phyloP scores from a whole-genome alignment of 2,888 invertebrate species.

The Galerucella pusilla region DNA sequence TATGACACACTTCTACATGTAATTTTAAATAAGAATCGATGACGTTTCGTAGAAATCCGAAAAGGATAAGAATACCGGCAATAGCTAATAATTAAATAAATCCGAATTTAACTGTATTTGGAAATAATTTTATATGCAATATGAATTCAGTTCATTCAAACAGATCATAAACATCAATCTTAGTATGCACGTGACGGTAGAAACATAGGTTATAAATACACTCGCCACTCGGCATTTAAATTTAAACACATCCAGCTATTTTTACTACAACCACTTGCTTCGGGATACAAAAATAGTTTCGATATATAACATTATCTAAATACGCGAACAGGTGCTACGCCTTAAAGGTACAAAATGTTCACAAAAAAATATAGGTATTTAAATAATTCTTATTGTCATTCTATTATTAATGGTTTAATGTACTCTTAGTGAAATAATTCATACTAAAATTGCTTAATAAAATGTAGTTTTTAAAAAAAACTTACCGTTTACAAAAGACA shows the following conservation, averaged over 20 bases:
- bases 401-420: neutral
- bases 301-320: constrained; percentile 23
- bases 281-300: constrained; percentile 49
- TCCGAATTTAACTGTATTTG: constrained; percentile 23
- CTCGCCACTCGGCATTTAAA: constrained; percentile 27
- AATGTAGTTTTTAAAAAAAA: constrained; percentile 18
- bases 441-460: neutral
- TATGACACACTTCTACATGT: constrained; percentile 54
- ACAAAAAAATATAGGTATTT: constrained; percentile 12
- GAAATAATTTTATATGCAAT: constrained; percentile 15
- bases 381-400: constrained; percentile 32
- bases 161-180: constrained; percentile 18
- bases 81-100: constrained; percentile 16
- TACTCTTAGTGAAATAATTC: neutral
- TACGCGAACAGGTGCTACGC: constrained; percentile 51
- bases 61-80: constrained; percentile 37
- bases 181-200: constrained; percentile 33
- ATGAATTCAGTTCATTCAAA: constrained; percentile 14
- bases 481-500: constrained; percentile 63
- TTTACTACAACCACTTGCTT: constrained; percentile 52
- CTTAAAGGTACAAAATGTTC: constrained; percentile 29
- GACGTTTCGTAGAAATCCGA: constrained; percentile 44
- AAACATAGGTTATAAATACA: constrained; percentile 37
- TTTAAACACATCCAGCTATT: constrained; percentile 33
- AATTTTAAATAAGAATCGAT: constrained; percentile 49